Base-by-base conservation (phyloP, 2,113 vertebrate genomes). In the Pseudopipra pipra region DNA sequence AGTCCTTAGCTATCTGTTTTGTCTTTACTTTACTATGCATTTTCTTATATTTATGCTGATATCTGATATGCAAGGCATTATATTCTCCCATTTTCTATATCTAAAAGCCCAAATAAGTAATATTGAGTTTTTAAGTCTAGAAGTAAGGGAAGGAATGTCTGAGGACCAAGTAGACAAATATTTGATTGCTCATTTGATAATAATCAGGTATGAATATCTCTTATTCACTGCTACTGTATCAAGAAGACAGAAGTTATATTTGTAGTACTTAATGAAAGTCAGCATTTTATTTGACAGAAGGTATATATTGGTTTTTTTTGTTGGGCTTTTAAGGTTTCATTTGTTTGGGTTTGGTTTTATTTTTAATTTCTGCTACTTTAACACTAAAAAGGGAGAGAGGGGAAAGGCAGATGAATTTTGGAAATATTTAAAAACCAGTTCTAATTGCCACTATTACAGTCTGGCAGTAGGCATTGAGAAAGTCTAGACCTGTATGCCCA, bases 321-420 rank as follows among this genome's bases (percentile, higher is more conserved):
- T 31, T 30, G 5, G 2, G 19, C 4, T 8, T 46, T 59, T 19
- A 17, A 15, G 1, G 4, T 6, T 20, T 70, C 21, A 12, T 6
- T 63, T 54, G 5, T 2, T 44, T 51, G 17, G 33, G 27, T 78
- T 54, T 17, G 5, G 3, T 76, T 63, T 17, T 55, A 18, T 43
- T 51, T 54, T 61, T 18, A 37, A 41, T 68, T 89, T 74, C 30
- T 86, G 11, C 15, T 33, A 15, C 11, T 56, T 8, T 61, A 30
- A 28, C 3, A 43, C 33, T 66, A 54, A 47, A 88, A 63, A 23
- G 5, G 2, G 18, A 35, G 3, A 11, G 31, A 21, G 5, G 2
- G 5, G 2, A 72, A 83, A 56, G 22, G 4, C 12, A 73, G 24
- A 25, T 41, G 5, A 49, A 61, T 67, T 72, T 72, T 44, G 14